Base-by-base conservation (phyloP, 2,888 invertebrate genomes). In the Laspeyria flexula region DNA sequence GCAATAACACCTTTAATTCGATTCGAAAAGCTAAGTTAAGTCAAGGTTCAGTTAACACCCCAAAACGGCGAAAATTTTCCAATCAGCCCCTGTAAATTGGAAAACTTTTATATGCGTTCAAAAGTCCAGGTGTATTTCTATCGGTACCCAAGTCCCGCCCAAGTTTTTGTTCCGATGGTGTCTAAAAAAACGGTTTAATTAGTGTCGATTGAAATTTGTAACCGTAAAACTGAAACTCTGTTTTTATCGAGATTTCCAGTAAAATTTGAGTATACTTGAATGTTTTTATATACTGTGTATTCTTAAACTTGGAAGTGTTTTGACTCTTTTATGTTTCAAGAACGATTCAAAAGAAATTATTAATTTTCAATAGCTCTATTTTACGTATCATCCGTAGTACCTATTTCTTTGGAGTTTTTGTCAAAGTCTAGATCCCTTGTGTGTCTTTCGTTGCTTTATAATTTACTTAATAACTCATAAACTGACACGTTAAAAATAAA, bases 41-140 rank as follows among this genome's bases (percentile, higher is more conserved):
- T 86, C 83, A 88, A 83, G 86, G 82, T 82, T 88, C 87, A 87
- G 88, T 91, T 90, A 92, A 88, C 89, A 86, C 87, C 86, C 87
- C 51, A 81, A 89, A 89, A 86, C 81, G 89, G 79, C 75, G 88
- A 88, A 90, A 90, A 91, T 89, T 90, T 90, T 85, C 90, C 90
- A 90, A 91, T 91, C 90, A 90, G 83, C 86, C 84, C 77, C 86
- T 85, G 85, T 90, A 92, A 91, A 91, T 92, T 91, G 90, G 92
- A 91, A 91, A 92, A 91, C 88, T 91, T 91, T 91, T 91, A 90
- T 91, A 88, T 91, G 84, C 90, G 87, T 88, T 88, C 85, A 82
- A 89, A 88, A 88, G 90, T 89, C 90, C 90, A 90, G 91, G 91
- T 88, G 85, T 89, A 88, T 89, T 90, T 88, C 89, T 88, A 88